Evolutionary conservation across 2,888 invertebrate species (phyloP).

Genomic region (Meiosimyza platycephala): DNA sequence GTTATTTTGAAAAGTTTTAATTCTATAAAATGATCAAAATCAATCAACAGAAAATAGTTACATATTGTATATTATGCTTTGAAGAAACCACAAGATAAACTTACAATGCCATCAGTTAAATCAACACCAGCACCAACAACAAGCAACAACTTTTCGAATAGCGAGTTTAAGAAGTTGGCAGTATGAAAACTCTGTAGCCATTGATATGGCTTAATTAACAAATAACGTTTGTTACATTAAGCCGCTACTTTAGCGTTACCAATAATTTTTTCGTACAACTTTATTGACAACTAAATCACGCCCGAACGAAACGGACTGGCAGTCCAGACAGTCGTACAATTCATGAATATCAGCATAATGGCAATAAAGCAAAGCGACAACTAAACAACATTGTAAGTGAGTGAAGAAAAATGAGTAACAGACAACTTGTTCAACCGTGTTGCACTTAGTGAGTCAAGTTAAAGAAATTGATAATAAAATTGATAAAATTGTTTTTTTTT

Average conservation of each 20-base stretch:
- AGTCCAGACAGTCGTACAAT: background rate
- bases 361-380: background rate
- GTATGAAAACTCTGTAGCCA: slow-evolving; percentile 4
- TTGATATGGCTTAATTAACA: slow-evolving; percentile 35
- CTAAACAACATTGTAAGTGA: background rate
- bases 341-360: no score
- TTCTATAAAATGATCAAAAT: no score
- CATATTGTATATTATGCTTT: background rate
- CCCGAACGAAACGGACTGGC: background rate
- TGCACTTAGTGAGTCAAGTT: no score
- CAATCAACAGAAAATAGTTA: background rate
- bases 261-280: slow-evolving; percentile 3
- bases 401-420: no score
- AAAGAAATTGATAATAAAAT: no score
- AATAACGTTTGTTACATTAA: slow-evolving; percentile 25
- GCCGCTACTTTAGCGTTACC: background rate
- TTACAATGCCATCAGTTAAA: background rate
- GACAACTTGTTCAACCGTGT: no score
- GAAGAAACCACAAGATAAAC: background rate
- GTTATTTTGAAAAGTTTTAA: no score
- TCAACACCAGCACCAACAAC: background rate
- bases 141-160: background rate
- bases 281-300: slow-evolving; percentile 34
- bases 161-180: background rate
- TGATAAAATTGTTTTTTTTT: no score